phyloP scores from a whole-genome alignment of 37 sponge, comb jelly and placozoan species.

The Spongilla lacustris region DNA sequence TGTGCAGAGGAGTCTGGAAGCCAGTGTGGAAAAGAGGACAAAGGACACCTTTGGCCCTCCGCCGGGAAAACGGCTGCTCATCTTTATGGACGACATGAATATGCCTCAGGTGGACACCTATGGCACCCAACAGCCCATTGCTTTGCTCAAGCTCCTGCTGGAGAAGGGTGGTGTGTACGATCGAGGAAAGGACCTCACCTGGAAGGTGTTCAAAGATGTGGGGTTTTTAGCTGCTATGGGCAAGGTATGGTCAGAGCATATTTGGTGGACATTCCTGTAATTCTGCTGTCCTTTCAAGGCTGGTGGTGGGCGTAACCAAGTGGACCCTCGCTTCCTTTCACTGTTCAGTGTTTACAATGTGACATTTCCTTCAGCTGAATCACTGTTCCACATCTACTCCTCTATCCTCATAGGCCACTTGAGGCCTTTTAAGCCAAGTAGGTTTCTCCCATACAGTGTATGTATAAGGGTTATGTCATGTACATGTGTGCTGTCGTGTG shows the following conservation, averaged over 20 bases:
- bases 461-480: background rate
- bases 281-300: slow-evolving; percentile 43
- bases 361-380: slow-evolving; percentile 93
- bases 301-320: slow-evolving; percentile 98
- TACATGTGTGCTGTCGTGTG: no score
- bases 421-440: slow-evolving; percentile 85
- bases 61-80: slow-evolving; percentile 89
- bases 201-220: slow-evolving; percentile 95
- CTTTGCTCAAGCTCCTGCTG: slow-evolving; percentile 92
- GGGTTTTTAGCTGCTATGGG: slow-evolving; percentile 98
- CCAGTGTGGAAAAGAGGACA: slow-evolving; percentile 97
- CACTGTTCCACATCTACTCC: slow-evolving; percentile 90
- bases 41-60: slow-evolving; percentile 99
- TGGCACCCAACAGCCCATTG: slow-evolving; percentile 99
- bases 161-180: slow-evolving; percentile 99
- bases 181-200: slow-evolving; percentile 96
- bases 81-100: slow-evolving; percentile 99
- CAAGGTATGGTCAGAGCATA: slow-evolving; percentile 58
- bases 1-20: slow-evolving; percentile 95
- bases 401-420: slow-evolving; percentile 93
- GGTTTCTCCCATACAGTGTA: background rate
- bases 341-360: slow-evolving; percentile 96
- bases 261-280: background rate
- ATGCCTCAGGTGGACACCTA: slow-evolving; percentile 99
- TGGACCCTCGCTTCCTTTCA: slow-evolving; percentile 94